Conservation (phyloP, 1,140 invertebrate genomes). For the Drosophila santomea region DNA sequence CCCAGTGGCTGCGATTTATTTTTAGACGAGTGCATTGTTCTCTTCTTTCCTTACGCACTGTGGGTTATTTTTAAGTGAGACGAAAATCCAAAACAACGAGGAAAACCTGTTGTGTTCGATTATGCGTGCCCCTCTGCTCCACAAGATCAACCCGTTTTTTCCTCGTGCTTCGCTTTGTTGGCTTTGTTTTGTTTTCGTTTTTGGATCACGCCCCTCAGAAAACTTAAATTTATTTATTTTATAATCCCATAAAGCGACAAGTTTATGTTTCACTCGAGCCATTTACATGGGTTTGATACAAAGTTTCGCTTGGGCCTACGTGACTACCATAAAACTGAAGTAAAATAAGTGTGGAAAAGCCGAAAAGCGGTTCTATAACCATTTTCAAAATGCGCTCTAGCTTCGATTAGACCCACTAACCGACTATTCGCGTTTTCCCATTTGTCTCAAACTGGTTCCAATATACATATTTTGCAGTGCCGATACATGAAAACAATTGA, state of each 20-base stretch:
- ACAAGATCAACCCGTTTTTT: conserved; percentile 62
- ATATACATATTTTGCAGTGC: background rate
- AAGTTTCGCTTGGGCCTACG: conserved; percentile 55
- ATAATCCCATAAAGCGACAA: conserved; percentile 34
- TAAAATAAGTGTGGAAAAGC: conserved; percentile 8
- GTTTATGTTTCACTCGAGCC: conserved; percentile 47
- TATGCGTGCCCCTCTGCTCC: conserved; percentile 6
- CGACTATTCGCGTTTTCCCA: conserved; percentile 46
- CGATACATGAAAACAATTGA: conserved; percentile 15
- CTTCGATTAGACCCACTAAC: conserved; percentile 41
- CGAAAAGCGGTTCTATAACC: conserved; percentile 58
- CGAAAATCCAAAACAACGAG: conserved; percentile 29
- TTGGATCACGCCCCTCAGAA: conserved; percentile 37
- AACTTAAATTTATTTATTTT: conserved; percentile 38
- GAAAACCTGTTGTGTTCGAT: conserved; percentile 40
- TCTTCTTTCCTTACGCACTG: conserved; percentile 31
- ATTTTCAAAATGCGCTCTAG: conserved; percentile 11
- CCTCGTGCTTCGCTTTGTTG: conserved; percentile 42
- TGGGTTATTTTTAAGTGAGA: conserved; percentile 30
- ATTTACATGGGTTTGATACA: conserved; percentile 48
- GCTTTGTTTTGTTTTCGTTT: conserved; percentile 36
- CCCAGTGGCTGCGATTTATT: conserved; percentile 18
- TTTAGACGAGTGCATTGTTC: conserved; percentile 40
- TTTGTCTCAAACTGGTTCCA: conserved; percentile 42
- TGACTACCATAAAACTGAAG: conserved; percentile 41